phyloP scores from a whole-genome alignment of 2,888 invertebrate genomes.

The Drosophila maculinotata region DNA sequence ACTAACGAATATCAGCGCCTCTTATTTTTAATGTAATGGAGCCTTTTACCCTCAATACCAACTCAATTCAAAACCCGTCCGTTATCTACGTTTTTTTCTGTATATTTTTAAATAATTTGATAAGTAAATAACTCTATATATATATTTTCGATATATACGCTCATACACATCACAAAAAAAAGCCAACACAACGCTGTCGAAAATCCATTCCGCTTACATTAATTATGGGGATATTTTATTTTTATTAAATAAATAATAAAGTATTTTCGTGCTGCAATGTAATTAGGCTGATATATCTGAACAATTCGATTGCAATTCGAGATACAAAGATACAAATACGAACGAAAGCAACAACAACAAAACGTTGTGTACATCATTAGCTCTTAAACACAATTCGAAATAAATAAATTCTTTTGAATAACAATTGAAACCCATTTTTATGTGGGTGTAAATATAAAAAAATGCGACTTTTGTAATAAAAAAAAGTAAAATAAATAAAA shows the following conservation, averaged over 20 bases:
- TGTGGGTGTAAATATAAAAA: conserved; percentile 73
- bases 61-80: conserved; percentile 43
- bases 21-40: conserved; percentile 30
- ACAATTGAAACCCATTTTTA: conserved; percentile 46
- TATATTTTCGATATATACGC: conserved; percentile 22
- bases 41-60: not conserved
- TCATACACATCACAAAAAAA: conserved; percentile 35
- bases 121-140: conserved; percentile 41
- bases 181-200: conserved; percentile 25
- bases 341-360: conserved; percentile 24
- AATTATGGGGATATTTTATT: conserved; percentile 74
- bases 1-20: conserved; percentile 12
- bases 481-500: conserved; percentile 54
- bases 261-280: conserved; percentile 69
- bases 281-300: conserved; percentile 41
- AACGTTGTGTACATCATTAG: conserved; percentile 59
- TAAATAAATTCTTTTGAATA: conserved; percentile 43
- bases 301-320: conserved; percentile 37
- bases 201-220: conserved; percentile 44
- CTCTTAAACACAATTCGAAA: conserved; percentile 59
- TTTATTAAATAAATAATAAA: conserved; percentile 82
- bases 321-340: conserved; percentile 36
- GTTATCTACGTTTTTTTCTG: conserved; percentile 32
- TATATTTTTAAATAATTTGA: conserved; percentile 55
- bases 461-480: conserved; percentile 70